Evolutionary conservation across 2,888 invertebrate species (phyloP), one percentile per base, ranked within the genome.

Genomic region (Perizoma flavofasciatum): DNA sequence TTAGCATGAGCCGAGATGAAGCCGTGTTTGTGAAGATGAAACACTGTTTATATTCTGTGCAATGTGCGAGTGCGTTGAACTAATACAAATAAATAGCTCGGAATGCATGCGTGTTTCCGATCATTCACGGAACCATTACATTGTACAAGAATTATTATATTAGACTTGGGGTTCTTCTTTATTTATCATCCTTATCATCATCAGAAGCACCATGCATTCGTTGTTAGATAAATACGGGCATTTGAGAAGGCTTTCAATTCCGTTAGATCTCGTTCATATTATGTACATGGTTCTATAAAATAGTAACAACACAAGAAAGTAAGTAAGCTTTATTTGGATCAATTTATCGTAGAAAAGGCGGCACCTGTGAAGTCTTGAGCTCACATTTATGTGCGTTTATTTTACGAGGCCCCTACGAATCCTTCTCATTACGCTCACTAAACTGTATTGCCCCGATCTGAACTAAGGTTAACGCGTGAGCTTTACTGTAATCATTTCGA

Each of bases 51-150:
- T 44, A 43, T 22, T 44, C 2, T 4, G 34, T 55, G 45, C 61
- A 41, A 51, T 49, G 58, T 59, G 76, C 55, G 77, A 72, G 89
- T 80, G 79, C 88, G 71, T 78, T 81, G 85, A 86, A 84, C 87
- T 66, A 69, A 70, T 71, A 79, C 78, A 83, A 86, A 85, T 84
- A 85, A 85, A 85, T 82, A 83, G 72, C 51, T 65, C 71, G 73
- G 72, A 75, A 68, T 70, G 66, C 70, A 73, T 73, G 79, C 76
- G 67, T 82, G 84, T 76, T 82, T 79, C 77, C 75, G 75, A 86
- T 85, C 85, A 78, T 79, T 85, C 83, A 81, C 79, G 73, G 79
- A 75, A 79, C 77, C 75, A 65, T 78, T 77, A 77, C 76, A 66
- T 61, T 75, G 72, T 72, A 47, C 66, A 63, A 55, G 46, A 59